Percentiles rank a stretch among this genome's conserved stretches.
phyloP scores from a whole-genome alignment of 1,140 invertebrate species.

The Drosophila orosa region DNA sequence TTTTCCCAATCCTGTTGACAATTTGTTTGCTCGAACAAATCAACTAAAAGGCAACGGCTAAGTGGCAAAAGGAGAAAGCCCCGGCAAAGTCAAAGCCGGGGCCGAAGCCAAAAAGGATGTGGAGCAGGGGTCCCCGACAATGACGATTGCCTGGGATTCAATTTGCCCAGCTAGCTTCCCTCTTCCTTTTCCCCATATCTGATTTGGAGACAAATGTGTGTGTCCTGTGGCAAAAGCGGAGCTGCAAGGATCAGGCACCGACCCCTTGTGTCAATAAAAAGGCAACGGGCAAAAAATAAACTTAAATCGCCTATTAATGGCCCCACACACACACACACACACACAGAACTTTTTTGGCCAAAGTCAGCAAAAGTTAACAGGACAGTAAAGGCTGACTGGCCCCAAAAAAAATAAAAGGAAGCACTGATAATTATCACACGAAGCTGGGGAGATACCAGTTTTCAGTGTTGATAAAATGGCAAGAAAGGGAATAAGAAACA shows the following conservation, averaged over 20 bases:
- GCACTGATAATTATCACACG: slow-evolving; percentile 26
- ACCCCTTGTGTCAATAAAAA: slow-evolving; percentile 67
- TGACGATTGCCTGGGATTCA: slow-evolving; percentile 45
- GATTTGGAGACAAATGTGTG: slow-evolving; percentile 50
- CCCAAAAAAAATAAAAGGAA: neutral
- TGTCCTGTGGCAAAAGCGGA: slow-evolving; percentile 25
- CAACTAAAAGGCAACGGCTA: slow-evolving; percentile 69
- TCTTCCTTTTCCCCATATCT: slow-evolving; percentile 14
- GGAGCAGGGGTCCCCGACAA: slow-evolving; percentile 15
- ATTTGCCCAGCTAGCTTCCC: slow-evolving; percentile 16
- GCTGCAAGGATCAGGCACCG: neutral
- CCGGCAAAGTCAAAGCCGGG: slow-evolving; percentile 47
- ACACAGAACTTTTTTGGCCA: slow-evolving; percentile 29
- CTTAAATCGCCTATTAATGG: slow-evolving; percentile 79
- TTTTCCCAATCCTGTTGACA: slow-evolving; percentile 59
- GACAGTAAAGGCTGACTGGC: slow-evolving; percentile 5
- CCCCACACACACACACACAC: slow-evolving; percentile 11
- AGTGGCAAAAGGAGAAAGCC: slow-evolving; percentile 51
- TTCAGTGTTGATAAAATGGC: neutral
- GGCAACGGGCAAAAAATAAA: slow-evolving; percentile 76
- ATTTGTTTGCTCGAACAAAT: slow-evolving; percentile 79
- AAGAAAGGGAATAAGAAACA: too few species aligned
- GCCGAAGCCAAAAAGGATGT: neutral
- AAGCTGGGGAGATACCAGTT: neutral
- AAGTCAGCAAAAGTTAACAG: slow-evolving; percentile 75